phyloP scores from a whole-genome alignment of 2,797 vertebrate genomes.

The Micromesistius poutassou region DNA sequence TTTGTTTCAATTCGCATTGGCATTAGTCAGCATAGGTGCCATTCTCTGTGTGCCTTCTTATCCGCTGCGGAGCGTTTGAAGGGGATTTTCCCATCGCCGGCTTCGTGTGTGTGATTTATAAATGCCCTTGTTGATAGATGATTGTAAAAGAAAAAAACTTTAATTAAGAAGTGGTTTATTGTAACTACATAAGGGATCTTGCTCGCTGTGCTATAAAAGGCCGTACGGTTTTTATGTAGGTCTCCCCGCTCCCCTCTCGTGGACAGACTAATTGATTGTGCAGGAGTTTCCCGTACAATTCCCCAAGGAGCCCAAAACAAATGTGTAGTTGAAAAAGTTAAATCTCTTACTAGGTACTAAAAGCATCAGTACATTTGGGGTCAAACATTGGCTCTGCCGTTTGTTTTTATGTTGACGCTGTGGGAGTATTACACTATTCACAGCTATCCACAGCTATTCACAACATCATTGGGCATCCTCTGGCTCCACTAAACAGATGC shows the following conservation, averaged over 20 bases:
- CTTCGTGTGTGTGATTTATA: conserved; percentile 32
- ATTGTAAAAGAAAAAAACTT: conserved; percentile 38
- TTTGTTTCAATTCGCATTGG: conserved; percentile 71
- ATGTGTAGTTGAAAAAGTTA: not conserved
- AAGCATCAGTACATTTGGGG: not conserved
- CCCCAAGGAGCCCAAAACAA: not conserved
- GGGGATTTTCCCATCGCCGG: conserved; percentile 63
- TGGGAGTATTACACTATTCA: too few relatives aligned
- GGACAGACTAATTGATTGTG: conserved; percentile 16
- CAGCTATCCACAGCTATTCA: too few relatives aligned
- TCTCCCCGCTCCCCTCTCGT: conserved; percentile 8
- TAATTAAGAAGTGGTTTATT: conserved; percentile 24
- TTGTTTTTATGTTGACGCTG: not conserved
- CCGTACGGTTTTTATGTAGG: conserved; percentile 9
- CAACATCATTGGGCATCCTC: too few relatives aligned
- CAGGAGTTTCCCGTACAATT: not conserved
- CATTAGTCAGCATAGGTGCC: conserved; percentile 67
- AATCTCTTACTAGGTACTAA: not conserved
- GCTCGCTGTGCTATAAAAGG: conserved; percentile 13
- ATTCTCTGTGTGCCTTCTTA: conserved; percentile 47
- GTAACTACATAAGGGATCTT: conserved; percentile 22
- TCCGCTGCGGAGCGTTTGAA: conserved; percentile 58
- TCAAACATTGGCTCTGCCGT: not conserved
- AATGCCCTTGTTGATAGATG: conserved; percentile 61
- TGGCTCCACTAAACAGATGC: too few relatives aligned